Evolutionary conservation across 1,140 invertebrate species (phyloP), one percentile per base, ranked within the genome.

Genomic region (Pinna nobilis): DNA sequence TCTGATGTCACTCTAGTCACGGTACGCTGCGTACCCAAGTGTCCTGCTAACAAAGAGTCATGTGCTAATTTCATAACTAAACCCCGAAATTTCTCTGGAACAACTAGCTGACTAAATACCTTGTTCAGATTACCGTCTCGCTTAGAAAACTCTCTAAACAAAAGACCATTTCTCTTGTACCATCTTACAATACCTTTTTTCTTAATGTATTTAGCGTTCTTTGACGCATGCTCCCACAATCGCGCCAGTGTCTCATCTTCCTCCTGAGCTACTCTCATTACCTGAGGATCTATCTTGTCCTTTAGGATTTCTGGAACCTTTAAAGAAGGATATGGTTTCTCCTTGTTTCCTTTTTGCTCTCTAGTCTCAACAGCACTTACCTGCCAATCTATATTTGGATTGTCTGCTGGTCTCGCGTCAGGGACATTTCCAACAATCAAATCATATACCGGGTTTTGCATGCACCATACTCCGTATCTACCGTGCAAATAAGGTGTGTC

Each of bases 21-120:
- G 0, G 64, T 65, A 30, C 49, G 39, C 35, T 49, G 63, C 1
- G 59, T 50, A 41, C 44, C 74, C 47, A 74, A 51, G 53, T 74
- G 72, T 41, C 74, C 74, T 5, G 47, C 33, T 41, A 77, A 50
- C 25, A 6, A 6, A 6, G 47, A 50, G 25, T 4, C 4, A 50
- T 50, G 47, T 50, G 47, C 47, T 18, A 50, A 50, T 23, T 50
- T 50, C 47, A 50, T 50, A 3, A 50, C 47, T 50, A 50, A 50
- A 20, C 18, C 4, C 3, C 47, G 47, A 50, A 50, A 50, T 50
- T 50, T 50, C 47, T 6, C 47, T 50, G 47, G 47, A 50, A 50
- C 47, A 6, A 50, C 47, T 20, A 50, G 47, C 47, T 50, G 47
- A 6, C 18, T 20, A 50, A 50, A 50, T 4, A 50, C 47, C 47